Evolutionary conservation across 2,888 invertebrate genomes (phyloP), one percentile per base, ranked within the genome.

Genomic region (Lampropteryx suffumata): DNA sequence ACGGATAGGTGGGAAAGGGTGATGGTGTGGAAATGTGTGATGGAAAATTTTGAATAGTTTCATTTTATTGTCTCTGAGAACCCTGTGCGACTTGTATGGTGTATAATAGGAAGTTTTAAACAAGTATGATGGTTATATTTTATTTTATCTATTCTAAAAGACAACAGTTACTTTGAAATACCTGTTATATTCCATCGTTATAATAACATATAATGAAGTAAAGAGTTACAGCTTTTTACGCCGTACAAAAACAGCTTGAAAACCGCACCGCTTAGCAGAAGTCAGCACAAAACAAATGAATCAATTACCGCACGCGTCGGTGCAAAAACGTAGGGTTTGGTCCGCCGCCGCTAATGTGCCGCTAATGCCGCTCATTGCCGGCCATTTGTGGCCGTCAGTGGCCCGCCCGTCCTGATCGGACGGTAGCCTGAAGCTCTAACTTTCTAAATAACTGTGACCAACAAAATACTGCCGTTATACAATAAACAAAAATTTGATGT

Each of bases 301-400:
- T 62, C 60, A 62, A 64, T 64, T 60, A 53, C 54, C 41, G 44
- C 50, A 49, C 49, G 46, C 44, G 51, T 36, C 41, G 37, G 36
- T 24, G 50, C 59, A 61, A 61, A 61, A 61, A 61, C 48, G 51
- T 47, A 36, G 51, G 42, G 49, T 41, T 47, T 43, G 50, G 28
- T n/a, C n/a, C n/a, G n/a, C 54, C 55, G 46, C 56, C 57, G 46
- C 54, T 58, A 63, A 63, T 60, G 59, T 60, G 35, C 49, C 56
- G 59, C 60, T 61, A 64, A 64, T 61, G 51, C 50, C 46, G 48
- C 45, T 54, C 52, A 61, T 61, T 58, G 54, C 52, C 42, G 42
- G 50, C 41, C 54, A 58, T 59, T 63, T 55, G 53, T 29, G 45
- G 44, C 17, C 3, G 17, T 4, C 4, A n/a, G n/a, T n/a, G n/a